phyloP scores from a whole-genome alignment of 2,888 invertebrate genomes.

The Smittia sp. region DNA sequence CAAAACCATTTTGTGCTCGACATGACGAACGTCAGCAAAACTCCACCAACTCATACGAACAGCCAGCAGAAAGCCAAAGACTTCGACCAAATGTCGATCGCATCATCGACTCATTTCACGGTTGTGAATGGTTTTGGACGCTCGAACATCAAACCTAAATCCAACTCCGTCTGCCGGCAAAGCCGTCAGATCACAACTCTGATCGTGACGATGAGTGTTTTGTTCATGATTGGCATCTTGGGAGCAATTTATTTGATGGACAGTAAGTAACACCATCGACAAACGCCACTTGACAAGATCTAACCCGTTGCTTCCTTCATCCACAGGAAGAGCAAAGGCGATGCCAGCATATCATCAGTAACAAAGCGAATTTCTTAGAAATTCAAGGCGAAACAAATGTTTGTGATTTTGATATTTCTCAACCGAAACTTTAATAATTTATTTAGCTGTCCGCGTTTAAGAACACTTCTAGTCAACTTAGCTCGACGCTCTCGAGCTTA shows the following conservation, averaged over 20 bases:
- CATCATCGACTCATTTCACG: slow-evolving; percentile 84
- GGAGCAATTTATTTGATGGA: slow-evolving; percentile 27
- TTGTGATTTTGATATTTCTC: neutral
- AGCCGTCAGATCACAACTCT: slow-evolving; percentile 27
- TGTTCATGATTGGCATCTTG: slow-evolving; percentile 28
- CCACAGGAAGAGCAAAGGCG: slow-evolving; percentile 27
- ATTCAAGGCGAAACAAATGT: neutral
- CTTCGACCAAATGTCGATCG: slow-evolving; percentile 70
- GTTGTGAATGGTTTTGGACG: slow-evolving; percentile 75
- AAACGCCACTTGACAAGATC: no score
- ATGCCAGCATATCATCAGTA: slow-evolving; percentile 36
- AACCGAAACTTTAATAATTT: neutral
- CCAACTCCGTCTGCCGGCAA: slow-evolving; percentile 45
- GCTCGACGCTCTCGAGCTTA: neutral
- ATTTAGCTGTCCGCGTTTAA: neutral
- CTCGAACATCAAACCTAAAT: slow-evolving; percentile 60
- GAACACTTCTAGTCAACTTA: neutral
- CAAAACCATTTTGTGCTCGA: neutral
- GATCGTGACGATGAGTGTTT: slow-evolving; percentile 25
- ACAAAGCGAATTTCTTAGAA: neutral
- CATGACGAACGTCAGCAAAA: neutral
- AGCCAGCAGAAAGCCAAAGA: slow-evolving; percentile 53
- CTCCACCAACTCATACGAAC: neutral
- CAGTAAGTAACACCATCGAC: neutral
- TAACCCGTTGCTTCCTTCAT: neutral